These are phyloP conservation scores for Dinocampus coccinellae DNA, from an alignment of 2,888 invertebrate species.

Conservation along the genomic window DNA sequence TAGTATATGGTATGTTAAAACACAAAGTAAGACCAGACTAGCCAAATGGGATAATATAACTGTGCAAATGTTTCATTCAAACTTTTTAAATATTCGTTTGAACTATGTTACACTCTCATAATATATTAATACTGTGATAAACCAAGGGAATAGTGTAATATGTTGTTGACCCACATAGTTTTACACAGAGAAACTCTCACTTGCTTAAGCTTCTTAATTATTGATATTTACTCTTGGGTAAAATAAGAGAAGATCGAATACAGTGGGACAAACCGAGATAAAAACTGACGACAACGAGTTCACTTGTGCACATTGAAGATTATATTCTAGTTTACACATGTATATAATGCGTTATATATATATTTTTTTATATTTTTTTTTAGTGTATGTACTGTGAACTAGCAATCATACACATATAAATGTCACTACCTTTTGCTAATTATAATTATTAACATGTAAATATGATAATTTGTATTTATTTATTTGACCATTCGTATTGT, in stretches of 20 bases:
- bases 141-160: slow-evolving; percentile 39
- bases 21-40: slow-evolving; percentile 42
- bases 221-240: slow-evolving; percentile 47
- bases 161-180: slow-evolving; percentile 8
- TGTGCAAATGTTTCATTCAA: slow-evolving; percentile 37
- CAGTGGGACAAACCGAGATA: too few species aligned
- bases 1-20: slow-evolving; percentile 32
- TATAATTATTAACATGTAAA: slow-evolving; percentile 41
- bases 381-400: background rate
- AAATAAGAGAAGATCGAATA: background rate
- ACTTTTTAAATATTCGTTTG: slow-evolving; percentile 32
- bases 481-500: slow-evolving; percentile 27
- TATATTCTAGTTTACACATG: background rate
- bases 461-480: background rate
- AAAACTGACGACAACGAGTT: background rate
- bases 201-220: slow-evolving; percentile 47
- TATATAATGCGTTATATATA: background rate
- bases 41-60: slow-evolving; percentile 13
- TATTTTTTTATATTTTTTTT: background rate
- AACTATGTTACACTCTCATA: background rate
- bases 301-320: background rate
- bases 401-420: background rate
- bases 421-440: slow-evolving; percentile 34
- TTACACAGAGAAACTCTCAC: slow-evolving; percentile 21
- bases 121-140: slow-evolving; percentile 26